Conservation (phyloP, 2,888 invertebrate genomes). For the Ischnura elegans region DNA sequence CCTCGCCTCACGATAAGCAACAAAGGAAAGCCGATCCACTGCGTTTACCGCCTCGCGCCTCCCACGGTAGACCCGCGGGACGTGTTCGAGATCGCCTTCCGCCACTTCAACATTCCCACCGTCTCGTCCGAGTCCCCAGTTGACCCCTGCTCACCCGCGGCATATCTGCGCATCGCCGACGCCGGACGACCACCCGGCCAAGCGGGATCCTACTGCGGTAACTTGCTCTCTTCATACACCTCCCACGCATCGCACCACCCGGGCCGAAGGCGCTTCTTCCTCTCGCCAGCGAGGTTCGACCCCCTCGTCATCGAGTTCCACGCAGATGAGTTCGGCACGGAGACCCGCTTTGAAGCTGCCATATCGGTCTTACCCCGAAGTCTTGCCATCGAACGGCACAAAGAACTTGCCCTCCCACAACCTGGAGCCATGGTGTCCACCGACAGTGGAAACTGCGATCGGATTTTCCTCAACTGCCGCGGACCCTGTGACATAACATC, state of each 20-base stretch:
- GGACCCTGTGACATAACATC: constrained; percentile 55
- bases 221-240: not conserved
- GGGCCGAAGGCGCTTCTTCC: constrained; percentile 17
- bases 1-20: constrained; percentile 42
- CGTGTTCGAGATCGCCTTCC: constrained; percentile 59
- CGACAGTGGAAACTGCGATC: constrained; percentile 9
- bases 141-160: not conserved
- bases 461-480: constrained; percentile 41
- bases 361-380: constrained; percentile 16
- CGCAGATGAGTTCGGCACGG: constrained; percentile 12
- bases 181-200: not conserved
- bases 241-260: not conserved
- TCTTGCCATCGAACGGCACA: constrained; percentile 30
- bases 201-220: constrained; percentile 39
- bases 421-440: constrained; percentile 16
- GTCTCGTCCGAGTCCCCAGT: not conserved
- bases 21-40: constrained; percentile 44
- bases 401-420: constrained; percentile 42
- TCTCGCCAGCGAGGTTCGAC: not conserved
- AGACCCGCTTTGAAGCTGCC: constrained; percentile 21
- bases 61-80: not conserved
- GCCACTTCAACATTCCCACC: constrained; percentile 30
- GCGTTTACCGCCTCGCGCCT: constrained; percentile 10
- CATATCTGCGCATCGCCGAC: constrained; percentile 41
- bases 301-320: constrained; percentile 46